Conservation (phyloP, 2,888 invertebrate genomes). For the Teinopalpus imperialis region DNA sequence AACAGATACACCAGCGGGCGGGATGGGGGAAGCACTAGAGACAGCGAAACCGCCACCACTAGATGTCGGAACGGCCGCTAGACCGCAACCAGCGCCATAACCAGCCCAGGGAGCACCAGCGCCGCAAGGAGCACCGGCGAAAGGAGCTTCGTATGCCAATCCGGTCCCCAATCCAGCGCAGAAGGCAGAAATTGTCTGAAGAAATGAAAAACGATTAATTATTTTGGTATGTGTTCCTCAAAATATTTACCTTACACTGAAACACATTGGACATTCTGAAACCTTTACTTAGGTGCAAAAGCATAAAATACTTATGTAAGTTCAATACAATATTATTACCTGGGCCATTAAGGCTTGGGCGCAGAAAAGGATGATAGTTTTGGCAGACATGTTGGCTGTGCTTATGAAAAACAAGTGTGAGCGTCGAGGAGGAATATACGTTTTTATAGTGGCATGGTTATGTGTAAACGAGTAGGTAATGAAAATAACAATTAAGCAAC, state of each 20-base stretch:
- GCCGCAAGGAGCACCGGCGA: constrained; percentile 25
- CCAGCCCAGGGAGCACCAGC: constrained; percentile 30
- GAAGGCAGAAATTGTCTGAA: constrained; percentile 24
- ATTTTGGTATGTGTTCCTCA: too few species aligned
- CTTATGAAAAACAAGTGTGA: constrained; percentile 8
- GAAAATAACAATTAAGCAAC: too few species aligned
- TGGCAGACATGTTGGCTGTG: constrained; percentile 35
- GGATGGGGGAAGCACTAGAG: constrained; percentile 40
- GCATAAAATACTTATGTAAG: too few species aligned
- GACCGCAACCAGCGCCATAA: constrained; percentile 22
- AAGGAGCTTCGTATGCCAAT: constrained; percentile 21
- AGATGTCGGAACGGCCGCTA: constrained; percentile 17
- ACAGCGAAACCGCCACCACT: constrained; percentile 35
- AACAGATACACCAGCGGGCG: constrained; percentile 37
- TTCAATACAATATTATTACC: constrained; percentile 28
- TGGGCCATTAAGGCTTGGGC: constrained; percentile 38
- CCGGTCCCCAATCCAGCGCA: constrained; percentile 27
- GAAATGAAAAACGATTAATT: constrained; percentile 1
- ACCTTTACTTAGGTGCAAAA: too few species aligned
- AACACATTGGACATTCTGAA: too few species aligned
- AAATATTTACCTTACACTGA: too few species aligned
- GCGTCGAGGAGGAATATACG: too few species aligned
- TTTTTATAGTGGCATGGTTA: too few species aligned
- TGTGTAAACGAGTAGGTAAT: too few species aligned
- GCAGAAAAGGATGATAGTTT: constrained; percentile 36